Evolutionary conservation across 2,113 vertebrate species (phyloP).

Genomic region (Phylloscopus whistleri): DNA sequence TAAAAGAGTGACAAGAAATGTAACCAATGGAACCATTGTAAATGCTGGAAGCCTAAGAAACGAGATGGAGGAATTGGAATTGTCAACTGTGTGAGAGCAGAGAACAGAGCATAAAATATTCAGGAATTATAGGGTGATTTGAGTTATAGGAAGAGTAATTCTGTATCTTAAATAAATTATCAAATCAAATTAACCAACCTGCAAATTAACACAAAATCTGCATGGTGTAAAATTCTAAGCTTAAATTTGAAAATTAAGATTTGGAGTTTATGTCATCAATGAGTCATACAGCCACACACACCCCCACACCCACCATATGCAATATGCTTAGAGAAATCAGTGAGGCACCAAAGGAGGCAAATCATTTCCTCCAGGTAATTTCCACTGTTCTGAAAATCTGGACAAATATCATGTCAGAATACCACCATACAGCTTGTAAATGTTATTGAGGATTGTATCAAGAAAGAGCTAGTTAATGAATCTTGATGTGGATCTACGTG

Average conservation of each 20-base stretch:
- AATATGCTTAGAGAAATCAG: neutral
- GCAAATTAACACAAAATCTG: neutral
- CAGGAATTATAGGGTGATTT: neutral
- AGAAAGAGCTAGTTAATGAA: neutral
- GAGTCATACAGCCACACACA: neutral
- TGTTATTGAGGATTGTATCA: neutral
- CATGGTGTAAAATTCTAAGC: neutral
- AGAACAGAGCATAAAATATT: neutral
- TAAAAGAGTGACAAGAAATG: neutral
- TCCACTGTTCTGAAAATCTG: neutral
- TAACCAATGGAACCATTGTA: neutral
- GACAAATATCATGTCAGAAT: neutral
- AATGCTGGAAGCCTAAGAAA: neutral
- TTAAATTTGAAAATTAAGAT: neutral
- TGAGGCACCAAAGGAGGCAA: neutral
- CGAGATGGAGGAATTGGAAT: neutral
- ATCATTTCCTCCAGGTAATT: neutral
- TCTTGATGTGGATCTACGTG: neutral
- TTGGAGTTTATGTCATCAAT: neutral
- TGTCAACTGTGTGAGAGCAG: neutral
- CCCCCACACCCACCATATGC: neutral
- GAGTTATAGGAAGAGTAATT: neutral
- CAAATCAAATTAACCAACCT: neutral
- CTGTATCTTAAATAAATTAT: neutral
- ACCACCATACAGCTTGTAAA: neutral